A percentile compares a stretch with the other conserved stretches of the same genome.
These are phyloP conservation scores for Calephelis virginiensis DNA, from an alignment of 1,140 invertebrate species.

Conservation along the genomic window DNA sequence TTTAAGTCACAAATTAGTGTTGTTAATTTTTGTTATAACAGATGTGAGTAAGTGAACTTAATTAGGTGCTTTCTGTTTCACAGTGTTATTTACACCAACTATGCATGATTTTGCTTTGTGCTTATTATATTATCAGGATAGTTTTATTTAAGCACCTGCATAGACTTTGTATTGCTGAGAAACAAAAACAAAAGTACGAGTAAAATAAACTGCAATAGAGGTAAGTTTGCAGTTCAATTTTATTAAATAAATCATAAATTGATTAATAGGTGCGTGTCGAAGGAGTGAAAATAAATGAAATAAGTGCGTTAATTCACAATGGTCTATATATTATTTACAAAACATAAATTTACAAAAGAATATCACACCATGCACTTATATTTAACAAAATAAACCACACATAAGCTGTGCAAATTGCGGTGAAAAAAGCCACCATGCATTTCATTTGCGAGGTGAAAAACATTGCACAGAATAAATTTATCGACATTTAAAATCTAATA, in stretches of 20 bases:
- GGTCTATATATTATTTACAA: constrained; percentile 74
- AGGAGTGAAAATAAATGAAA: constrained; percentile 72
- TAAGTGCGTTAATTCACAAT: constrained; percentile 74
- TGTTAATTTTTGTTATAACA: constrained; percentile 15
- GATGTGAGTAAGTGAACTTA: constrained; percentile 10
- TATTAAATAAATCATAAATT: constrained; percentile 20
- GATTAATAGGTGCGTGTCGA: constrained; percentile 46
- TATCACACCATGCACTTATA: constrained; percentile 77
- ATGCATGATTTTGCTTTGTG: not conserved
- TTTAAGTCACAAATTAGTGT: constrained; percentile 20
- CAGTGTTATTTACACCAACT: not conserved
- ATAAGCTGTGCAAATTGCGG: constrained; percentile 67
- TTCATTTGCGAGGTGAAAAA: constrained; percentile 35
- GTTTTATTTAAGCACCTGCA: not conserved
- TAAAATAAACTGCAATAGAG: not conserved
- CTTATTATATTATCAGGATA: not conserved
- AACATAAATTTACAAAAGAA: constrained; percentile 58
- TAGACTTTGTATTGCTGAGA: not conserved
- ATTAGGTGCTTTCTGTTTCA: constrained; percentile 1
- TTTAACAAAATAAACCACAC: constrained; percentile 55
- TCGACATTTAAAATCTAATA: not conserved
- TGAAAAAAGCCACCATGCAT: constrained; percentile 70
- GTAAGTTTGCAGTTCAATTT: not conserved
- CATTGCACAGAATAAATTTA: constrained; percentile 21
- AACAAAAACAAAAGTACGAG: not conserved